Percentiles rank a stretch among this genome's conserved stretches.
Conservation (phyloP, 2,797 vertebrate species). For the Pantherophis vulpinus region DNA sequence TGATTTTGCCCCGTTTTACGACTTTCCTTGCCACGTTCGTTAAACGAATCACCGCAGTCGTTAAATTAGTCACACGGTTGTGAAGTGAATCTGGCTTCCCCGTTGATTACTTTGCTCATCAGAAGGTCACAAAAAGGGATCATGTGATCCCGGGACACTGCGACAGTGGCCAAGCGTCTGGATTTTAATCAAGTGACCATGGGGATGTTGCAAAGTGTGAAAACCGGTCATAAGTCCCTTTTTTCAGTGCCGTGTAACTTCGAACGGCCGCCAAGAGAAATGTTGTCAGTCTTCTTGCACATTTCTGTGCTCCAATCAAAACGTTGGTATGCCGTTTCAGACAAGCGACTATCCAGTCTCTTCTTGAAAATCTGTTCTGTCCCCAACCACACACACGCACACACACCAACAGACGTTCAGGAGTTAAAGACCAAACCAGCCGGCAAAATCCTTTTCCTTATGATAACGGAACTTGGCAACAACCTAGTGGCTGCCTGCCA, state of each 20-base stretch:
- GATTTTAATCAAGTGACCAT: neutral
- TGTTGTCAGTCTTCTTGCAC: neutral
- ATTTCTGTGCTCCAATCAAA: neutral
- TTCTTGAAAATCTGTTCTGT: too few relatives aligned
- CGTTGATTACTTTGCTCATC: neutral
- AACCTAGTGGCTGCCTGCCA: too few relatives aligned
- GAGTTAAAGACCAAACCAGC: too few relatives aligned
- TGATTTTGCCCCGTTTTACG: neutral
- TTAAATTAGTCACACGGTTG: neutral
- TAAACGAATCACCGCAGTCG: accelerated
- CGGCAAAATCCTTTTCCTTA: too few relatives aligned
- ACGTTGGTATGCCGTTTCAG: neutral
- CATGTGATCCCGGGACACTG: too few relatives aligned
- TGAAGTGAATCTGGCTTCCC: neutral
- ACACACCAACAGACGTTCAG: too few relatives aligned
- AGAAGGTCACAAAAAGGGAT: neutral
- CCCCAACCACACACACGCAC: too few relatives aligned
- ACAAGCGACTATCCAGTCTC: too few relatives aligned
- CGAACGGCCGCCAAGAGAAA: accelerated
- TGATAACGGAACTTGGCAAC: too few relatives aligned
- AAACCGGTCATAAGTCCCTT: neutral
- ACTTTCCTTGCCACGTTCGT: neutral
- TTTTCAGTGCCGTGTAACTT: neutral
- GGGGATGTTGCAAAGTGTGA: neutral
- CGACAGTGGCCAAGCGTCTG: neutral